Base-by-base conservation (phyloP, 1,140 invertebrate species). In the Bombus turneri region DNA sequence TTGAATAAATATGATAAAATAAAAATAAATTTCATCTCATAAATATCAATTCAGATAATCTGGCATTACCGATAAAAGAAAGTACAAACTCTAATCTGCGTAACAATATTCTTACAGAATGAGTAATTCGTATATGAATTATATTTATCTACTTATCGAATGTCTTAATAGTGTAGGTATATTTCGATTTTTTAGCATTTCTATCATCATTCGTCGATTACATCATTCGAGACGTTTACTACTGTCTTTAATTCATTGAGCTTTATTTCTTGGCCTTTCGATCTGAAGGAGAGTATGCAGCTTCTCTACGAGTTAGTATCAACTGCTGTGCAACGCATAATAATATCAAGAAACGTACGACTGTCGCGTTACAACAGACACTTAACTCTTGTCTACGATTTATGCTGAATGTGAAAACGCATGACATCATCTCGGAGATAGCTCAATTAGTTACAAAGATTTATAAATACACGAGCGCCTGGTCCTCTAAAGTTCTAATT, bases 361-460 rank as follows among this genome's bases (percentile, higher is more conserved):
- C 76, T 41, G 75, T 62, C 53, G 47, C 47, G n/a, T 79, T 79
- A 57, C 82, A 71, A 79, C 66, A 79, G 75, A 59, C 82, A 37
- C 82, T 78, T n/a, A 78, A 57, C 66, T 43, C 64, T 84, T 59
- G 82, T n/a, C 75, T 79, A 84, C 82, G 82, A 84, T 71, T 84
- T 84, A 79, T 84, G 66, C 53, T 84, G 76, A 84, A 84, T 79
- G 66, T 69, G 25, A 84, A 77, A 84, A 72, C 76, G 41, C 39
- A 79, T 84, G 82, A 84, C 82, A 79, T 84, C 82, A 84, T 59
- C 53, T n/a, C 10, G 66, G 37, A 62, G 82, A 79, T 78, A 84
- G 75, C 53, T 72, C 76, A 84, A 84, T 84, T 79, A 84, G 64
- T 79, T 84, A 41, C 82, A 84, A 31, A 59, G 66, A 57, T 79